phyloP scores from a whole-genome alignment of 2,113 vertebrate genomes.

The Pituophis catenifer region DNA sequence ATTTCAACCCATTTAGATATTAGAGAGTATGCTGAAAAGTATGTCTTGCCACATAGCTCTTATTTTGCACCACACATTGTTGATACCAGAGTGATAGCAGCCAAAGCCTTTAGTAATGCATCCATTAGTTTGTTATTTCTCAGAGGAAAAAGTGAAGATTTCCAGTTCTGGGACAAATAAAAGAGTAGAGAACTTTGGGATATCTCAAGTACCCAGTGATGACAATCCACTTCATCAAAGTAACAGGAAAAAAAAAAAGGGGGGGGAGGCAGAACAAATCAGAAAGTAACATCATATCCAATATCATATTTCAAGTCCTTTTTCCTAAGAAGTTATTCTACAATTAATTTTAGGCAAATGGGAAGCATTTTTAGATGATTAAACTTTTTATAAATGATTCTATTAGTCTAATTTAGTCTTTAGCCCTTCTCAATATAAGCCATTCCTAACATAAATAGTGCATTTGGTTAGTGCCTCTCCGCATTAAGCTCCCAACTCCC shows the following conservation, averaged over 20 bases:
- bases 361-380: neutral
- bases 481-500: neutral
- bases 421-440: neutral
- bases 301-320: neutral
- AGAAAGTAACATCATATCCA: neutral
- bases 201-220: neutral
- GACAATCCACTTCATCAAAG: neutral
- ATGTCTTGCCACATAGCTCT: neutral
- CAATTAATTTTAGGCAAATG: neutral
- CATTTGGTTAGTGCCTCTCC: neutral
- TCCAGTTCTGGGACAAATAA: neutral
- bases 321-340: neutral
- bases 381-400: neutral
- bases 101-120: neutral
- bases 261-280: neutral
- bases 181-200: neutral
- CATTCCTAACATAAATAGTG: neutral
- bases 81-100: neutral
- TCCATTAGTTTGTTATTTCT: neutral
- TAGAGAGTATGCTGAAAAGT: neutral
- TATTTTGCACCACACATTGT: neutral
- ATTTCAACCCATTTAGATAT: neutral
- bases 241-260: neutral
- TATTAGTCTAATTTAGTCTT: neutral
- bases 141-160: neutral